phyloP scores from a whole-genome alignment of 64 coral and sea anemone species.

The Catalaphyllia jardinei region DNA sequence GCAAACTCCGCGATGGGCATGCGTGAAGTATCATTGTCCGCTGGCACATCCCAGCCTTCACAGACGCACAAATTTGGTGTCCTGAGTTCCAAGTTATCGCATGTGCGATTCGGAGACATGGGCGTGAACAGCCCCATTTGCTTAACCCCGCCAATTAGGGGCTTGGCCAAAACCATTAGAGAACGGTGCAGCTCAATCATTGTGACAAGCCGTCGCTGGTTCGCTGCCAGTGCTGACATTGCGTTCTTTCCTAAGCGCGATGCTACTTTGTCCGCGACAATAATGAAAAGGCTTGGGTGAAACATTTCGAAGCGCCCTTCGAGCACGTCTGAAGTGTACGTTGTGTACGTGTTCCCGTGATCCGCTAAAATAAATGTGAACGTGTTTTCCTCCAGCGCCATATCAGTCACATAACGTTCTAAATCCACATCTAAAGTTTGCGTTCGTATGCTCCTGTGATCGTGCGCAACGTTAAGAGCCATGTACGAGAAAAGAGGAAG shows the following conservation, averaged over 20 bases:
- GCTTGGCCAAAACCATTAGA: slow-evolving; percentile 32
- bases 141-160: neutral
- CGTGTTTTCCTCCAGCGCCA: slow-evolving; percentile 19
- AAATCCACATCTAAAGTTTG: slow-evolving; percentile 45
- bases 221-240: slow-evolving; percentile 8
- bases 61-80: slow-evolving; percentile 59
- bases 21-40: slow-evolving; percentile 13
- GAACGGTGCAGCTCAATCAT: slow-evolving; percentile 54
- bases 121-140: slow-evolving; percentile 34
- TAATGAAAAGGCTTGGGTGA: slow-evolving; percentile 60
- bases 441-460: slow-evolving; percentile 5
- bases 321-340: slow-evolving; percentile 9
- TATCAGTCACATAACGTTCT: neutral
- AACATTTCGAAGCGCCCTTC: slow-evolving; percentile 76
- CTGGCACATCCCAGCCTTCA: slow-evolving; percentile 52
- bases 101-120: slow-evolving; percentile 40
- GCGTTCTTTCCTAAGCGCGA: slow-evolving; percentile 21
- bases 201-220: slow-evolving; percentile 44
- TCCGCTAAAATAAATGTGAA: slow-evolving; percentile 52
- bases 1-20: slow-evolving; percentile 42
- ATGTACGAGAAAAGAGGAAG: slow-evolving; percentile 70
- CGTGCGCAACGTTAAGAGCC: slow-evolving; percentile 69
- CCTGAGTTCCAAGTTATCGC: slow-evolving; percentile 49
- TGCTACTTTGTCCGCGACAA: slow-evolving; percentile 47
- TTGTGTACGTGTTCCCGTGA: slow-evolving; percentile 67